Evolutionary conservation across 2,888 invertebrate species (phyloP), one percentile per base, ranked within the genome.

Genomic region (Macrosoma leucophasiata): DNA sequence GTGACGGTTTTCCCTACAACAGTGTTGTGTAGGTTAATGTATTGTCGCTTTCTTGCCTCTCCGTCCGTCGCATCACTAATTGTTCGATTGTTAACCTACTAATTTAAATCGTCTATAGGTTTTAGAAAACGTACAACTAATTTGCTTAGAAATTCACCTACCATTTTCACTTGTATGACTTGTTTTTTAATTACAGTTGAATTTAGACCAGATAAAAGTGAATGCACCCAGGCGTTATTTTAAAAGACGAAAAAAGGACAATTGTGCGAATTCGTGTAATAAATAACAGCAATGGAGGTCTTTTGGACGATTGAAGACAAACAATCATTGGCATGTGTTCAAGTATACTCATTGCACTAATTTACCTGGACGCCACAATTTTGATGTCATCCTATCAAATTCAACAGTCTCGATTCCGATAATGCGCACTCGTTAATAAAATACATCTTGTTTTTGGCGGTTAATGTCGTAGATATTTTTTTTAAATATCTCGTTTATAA

Each of bases 1-100:
- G 70, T 75, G 75, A 75, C 72, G 65, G 58, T 77, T 79, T 77
- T 75, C 76, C 75, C 70, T 73, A 65, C 65, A 62, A 67, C 65
- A 60, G 67, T 66, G n/a, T n/a, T n/a, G n/a, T n/a, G 62, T 71
- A 63, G 74, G 75, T 72, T 73, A 76, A 75, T 71, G 71, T 62
- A 72, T 77, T 70, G 69, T 71, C 69, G 61, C 79, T 81, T 79
- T 82, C 81, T 75, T 77, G 55, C 48, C 62, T 67, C 57, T 67
- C n/a, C 62, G 67, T 62, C 63, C 53, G 49, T 53, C 63, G 78
- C 72, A 81, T 78, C 62, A 58, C 57, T 82, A 81, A 82, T 78
- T 76, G 68, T 68, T 58, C 55, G 66, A 71, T 71, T 66, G 68
- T 73, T 76, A 69, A 77, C 79, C 78, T 49, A 79, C 72, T 76